Base-by-base conservation (phyloP, 2,113 vertebrate species). In the Eptesicus fuscus region DNA sequence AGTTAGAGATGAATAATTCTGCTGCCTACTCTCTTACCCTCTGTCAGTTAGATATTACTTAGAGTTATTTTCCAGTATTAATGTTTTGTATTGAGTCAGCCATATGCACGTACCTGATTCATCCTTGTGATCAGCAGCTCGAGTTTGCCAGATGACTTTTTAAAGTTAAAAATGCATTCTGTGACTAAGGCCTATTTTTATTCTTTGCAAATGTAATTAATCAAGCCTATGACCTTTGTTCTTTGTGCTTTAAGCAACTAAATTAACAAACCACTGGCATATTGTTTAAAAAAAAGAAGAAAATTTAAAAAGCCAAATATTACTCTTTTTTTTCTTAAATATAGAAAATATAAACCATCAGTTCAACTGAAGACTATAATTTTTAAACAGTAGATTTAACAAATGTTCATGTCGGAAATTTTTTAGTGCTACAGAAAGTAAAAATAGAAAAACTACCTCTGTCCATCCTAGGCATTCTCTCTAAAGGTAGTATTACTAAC, bases 81-180 rank as follows among this genome's bases (percentile, higher is more conserved):
- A 32, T 96, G 37, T 89, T 94, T 74, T 93, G 23, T 96, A 73
- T 74, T 94, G 70, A 91, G 65, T 95, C 70, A 95, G 2, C 59
- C 56, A 61, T 77, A 82, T 93, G 84, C 30, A 94, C 20, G 92
- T 96, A 97, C 78, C 76, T 94, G 85, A 93, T 89, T 95, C 59
- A 65, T 84, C 69, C 30, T 78, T 94, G 73, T 51, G 44, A 90
- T 93, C 87, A 88, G 51, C 37, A 76, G 35, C 61, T 44, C 0
- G 3, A 82, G 67, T 96, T 83, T 93, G 42, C 88, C 90, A 95
- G 49, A 82, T 90, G 88, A 97, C 87, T 96, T 95, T 86, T 92
- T 89, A 93, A 96, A 97, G 47, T 85, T 95, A 91, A 91, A 92
- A 96, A 65, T 94, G 88, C 47, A 42, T 89, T 94, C 44, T 95